A percentile compares a stretch with the other conserved stretches of the same genome.
These are phyloP conservation scores for Synergus gifuensis DNA, from an alignment of 2,888 invertebrate genomes.

Conservation along the genomic window DNA sequence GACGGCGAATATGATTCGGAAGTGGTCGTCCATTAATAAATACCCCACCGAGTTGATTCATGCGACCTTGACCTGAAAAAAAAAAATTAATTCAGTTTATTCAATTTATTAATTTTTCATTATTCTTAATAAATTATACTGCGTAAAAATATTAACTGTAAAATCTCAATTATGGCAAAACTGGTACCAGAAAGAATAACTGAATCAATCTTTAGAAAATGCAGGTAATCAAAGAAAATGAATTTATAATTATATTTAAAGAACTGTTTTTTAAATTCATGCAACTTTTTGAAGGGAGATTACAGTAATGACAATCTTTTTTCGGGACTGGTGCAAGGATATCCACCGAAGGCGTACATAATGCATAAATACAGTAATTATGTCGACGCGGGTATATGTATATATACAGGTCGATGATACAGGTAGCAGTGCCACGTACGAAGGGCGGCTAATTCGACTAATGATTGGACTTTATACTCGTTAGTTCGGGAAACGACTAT, in stretches of 20 bases:
- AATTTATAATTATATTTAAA: background rate
- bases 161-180: no score
- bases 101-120: background rate
- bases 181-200: no score
- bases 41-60: slow-evolving; percentile 97
- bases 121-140: background rate
- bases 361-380: slow-evolving; percentile 42
- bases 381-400: no score
- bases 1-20: slow-evolving; percentile 96
- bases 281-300: background rate
- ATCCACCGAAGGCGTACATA: slow-evolving; percentile 37
- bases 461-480: slow-evolving; percentile 67
- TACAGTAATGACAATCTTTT: background rate
- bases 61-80: slow-evolving; percentile 91
- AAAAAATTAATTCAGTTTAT: background rate
- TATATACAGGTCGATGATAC: slow-evolving; percentile 55
- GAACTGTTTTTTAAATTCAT: background rate
- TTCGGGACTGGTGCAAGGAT: slow-evolving; percentile 8
- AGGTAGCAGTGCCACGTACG: slow-evolving; percentile 66
- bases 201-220: no score
- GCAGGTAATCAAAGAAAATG: no score
- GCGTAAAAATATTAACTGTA: no score
- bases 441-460: slow-evolving; percentile 69
- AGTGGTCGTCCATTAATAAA: slow-evolving; percentile 98
- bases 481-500: slow-evolving; percentile 64